Conservation (phyloP, 1,140 invertebrate species). For the Paralvinella palmiformis region DNA sequence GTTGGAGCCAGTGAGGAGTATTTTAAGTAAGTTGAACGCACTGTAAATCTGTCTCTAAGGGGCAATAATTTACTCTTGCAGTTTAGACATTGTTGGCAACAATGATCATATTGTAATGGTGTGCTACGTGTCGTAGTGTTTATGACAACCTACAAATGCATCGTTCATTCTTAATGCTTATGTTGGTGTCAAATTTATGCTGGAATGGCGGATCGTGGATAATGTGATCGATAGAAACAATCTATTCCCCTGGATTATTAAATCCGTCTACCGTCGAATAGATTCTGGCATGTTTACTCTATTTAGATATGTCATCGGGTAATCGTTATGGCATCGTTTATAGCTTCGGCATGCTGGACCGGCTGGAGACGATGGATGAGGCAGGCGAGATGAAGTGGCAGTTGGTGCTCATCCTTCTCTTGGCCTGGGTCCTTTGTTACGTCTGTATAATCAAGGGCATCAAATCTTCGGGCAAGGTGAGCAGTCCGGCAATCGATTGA, state of each 20-base stretch:
- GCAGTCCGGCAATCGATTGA: too few species aligned
- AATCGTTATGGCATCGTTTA: conserved; percentile 5
- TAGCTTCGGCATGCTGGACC: conserved; percentile 48
- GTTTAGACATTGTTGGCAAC: neutral
- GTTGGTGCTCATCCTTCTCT: conserved; percentile 75
- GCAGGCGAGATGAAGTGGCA: conserved; percentile 83
- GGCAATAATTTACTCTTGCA: too few species aligned
- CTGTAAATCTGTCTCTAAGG: neutral
- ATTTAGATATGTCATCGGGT: neutral
- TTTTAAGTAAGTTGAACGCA: conserved; percentile 55
- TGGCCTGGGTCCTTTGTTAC: conserved; percentile 87
- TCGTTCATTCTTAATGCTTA: neutral
- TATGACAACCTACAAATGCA: neutral
- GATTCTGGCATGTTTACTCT: neutral
- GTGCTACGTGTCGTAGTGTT: neutral
- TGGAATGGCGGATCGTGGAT: neutral
- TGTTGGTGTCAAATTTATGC: neutral
- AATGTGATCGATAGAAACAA: too few species aligned
- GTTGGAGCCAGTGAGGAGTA: conserved; percentile 58
- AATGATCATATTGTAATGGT: neutral
- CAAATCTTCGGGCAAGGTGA: conserved; percentile 18
- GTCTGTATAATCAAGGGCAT: conserved; percentile 59
- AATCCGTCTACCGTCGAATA: neutral
- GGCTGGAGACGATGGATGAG: conserved; percentile 66
- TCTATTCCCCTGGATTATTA: neutral